A percentile compares a stretch with the other conserved stretches of the same genome.
Evolutionary conservation across 2,888 invertebrate genomes (phyloP).

Genomic region (Diadegma fenestrale): DNA sequence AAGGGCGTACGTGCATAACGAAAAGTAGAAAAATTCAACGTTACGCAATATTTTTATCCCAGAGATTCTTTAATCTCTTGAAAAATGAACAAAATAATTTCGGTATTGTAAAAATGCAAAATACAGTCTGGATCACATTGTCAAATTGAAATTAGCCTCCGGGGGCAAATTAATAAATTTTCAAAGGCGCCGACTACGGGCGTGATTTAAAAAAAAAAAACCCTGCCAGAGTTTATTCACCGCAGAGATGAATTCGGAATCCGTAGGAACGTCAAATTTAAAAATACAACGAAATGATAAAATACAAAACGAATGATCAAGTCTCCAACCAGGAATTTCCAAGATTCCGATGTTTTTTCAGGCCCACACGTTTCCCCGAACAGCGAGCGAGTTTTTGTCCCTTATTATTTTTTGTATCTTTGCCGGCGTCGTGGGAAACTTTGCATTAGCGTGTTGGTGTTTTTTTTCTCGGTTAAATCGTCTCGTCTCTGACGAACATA

Average conservation of each 20-base stretch:
- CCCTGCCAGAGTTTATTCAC: slow-evolving; percentile 32
- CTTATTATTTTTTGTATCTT: slow-evolving; percentile 4
- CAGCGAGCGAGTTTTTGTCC: neutral
- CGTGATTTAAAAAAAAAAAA: slow-evolving; percentile 48
- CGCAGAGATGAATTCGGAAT: neutral
- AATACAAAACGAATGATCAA: neutral
- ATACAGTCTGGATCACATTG: neutral
- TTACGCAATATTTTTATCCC: too few relatives aligned
- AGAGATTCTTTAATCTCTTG: too few relatives aligned
- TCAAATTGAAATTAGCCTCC: neutral
- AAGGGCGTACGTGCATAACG: too few relatives aligned
- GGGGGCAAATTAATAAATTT: slow-evolving; percentile 62
- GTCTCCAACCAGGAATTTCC: slow-evolving; percentile 9
- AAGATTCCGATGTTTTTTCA: slow-evolving; percentile 28
- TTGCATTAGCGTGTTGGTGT: neutral
- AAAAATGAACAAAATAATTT: too few relatives aligned
- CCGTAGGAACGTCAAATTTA: neutral
- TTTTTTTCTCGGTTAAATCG: neutral
- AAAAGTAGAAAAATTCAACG: too few relatives aligned
- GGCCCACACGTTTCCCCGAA: slow-evolving; percentile 9
- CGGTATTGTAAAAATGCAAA: too few relatives aligned
- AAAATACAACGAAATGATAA: neutral
- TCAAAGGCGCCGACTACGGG: slow-evolving; percentile 40
- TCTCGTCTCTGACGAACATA: neutral
- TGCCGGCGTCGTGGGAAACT: neutral